phyloP scores from a whole-genome alignment of 2,113 vertebrate species.

The Caloenas nicobarica region DNA sequence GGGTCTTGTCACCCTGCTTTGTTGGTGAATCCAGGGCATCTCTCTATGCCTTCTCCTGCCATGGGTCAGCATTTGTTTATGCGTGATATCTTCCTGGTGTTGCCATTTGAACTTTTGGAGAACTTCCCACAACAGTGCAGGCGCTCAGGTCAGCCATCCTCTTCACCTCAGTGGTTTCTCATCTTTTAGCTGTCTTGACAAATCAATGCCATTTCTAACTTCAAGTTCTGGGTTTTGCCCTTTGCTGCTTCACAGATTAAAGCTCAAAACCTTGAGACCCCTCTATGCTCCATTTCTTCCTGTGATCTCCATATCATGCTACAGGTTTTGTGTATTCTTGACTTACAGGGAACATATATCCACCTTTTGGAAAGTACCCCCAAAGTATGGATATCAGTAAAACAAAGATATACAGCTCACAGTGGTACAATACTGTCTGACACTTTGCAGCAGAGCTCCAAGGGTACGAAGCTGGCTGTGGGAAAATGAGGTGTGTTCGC shows the following conservation, averaged over 20 bases:
- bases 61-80: neutral
- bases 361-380: neutral
- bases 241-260: neutral
- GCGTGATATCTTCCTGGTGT: neutral
- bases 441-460: neutral
- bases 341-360: neutral
- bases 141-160: neutral
- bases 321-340: neutral
- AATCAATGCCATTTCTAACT: neutral
- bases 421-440: fast-evolving
- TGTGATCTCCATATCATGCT: neutral
- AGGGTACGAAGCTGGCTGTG: neutral
- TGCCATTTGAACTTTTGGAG: neutral
- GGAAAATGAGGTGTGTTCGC: neutral
- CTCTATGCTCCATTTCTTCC: neutral
- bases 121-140: neutral
- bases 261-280: neutral
- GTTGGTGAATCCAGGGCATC: neutral
- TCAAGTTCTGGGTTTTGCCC: neutral
- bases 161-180: neutral
- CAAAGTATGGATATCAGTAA: neutral
- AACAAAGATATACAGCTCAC: neutral
- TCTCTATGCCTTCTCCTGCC: neutral
- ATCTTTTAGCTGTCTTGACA: neutral
- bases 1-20: neutral